These are phyloP conservation scores for Oncorhynchus nerka DNA, from an alignment of 2,113 vertebrate species.

Conservation along the genomic window DNA sequence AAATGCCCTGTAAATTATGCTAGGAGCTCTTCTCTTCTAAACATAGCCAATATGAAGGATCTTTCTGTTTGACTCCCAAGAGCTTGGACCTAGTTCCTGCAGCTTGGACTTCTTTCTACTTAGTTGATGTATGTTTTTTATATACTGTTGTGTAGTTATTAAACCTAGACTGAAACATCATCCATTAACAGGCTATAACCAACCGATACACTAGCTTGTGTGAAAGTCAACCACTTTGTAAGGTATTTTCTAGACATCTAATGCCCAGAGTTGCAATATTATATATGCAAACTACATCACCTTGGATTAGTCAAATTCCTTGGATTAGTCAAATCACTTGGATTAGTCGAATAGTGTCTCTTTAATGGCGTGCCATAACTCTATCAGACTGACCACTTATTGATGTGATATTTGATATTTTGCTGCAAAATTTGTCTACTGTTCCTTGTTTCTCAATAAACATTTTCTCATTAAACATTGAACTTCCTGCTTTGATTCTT, in stretches of 20 bases:
- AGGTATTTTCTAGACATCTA: conserved; percentile 9
- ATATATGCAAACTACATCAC: conserved; percentile 67
- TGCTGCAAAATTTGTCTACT: conserved; percentile 69
- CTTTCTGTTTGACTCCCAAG: not conserved
- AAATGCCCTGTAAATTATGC: not conserved
- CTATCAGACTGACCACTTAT: conserved; percentile 46
- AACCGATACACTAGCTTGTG: conserved; percentile 21
- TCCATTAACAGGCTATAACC: conserved; percentile 26
- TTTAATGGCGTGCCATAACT: conserved; percentile 65
- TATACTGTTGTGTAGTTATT: conserved; percentile 14
- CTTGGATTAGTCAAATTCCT: conserved; percentile 56
- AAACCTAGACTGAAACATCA: not conserved
- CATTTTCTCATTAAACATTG: conserved; percentile 28
- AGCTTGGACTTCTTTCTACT: not conserved
- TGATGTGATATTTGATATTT: conserved; percentile 77
- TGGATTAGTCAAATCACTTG: conserved; percentile 47
- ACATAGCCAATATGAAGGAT: not conserved
- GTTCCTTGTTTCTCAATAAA: conserved; percentile 84
- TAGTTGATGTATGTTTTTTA: conserved; percentile 2
- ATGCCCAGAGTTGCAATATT: conserved; percentile 35
- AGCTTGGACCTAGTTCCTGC: not conserved
- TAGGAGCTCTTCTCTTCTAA: not conserved
- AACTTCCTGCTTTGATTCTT: conserved; percentile 5
- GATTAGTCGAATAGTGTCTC: conserved; percentile 58
- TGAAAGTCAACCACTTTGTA: conserved; percentile 19